These are phyloP conservation scores for Zootoca vivipara DNA, from an alignment of 2,113 vertebrate species.

Conservation along the genomic window DNA sequence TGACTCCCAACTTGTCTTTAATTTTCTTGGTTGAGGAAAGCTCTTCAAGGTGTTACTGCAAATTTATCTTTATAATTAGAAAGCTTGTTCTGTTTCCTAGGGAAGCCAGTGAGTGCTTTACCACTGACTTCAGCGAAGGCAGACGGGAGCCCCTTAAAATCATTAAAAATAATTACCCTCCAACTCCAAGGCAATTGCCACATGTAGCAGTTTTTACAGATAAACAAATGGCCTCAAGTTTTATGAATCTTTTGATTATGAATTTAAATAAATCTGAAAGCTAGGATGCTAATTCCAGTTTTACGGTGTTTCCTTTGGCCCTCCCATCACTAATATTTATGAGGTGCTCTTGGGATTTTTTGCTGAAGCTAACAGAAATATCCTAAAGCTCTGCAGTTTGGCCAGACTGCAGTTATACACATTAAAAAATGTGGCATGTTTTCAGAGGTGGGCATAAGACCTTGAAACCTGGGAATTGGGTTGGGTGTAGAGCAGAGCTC, in stretches of 20 bases:
- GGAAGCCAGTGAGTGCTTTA: conserved; percentile 22
- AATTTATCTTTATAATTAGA: conserved; percentile 42
- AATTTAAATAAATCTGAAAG: conserved; percentile 53
- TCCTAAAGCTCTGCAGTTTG: conserved; percentile 39
- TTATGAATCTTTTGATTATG: conserved; percentile 47
- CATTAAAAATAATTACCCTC: conserved; percentile 49
- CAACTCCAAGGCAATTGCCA: conserved; percentile 2
- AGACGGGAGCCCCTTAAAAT: conserved; percentile 23
- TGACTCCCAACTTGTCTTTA: neutral
- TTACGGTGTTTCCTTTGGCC: conserved; percentile 29
- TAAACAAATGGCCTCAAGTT: conserved; percentile 27
- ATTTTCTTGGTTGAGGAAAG: conserved; percentile 34
- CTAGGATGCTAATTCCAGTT: conserved; percentile 37
- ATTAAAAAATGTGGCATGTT: conserved; percentile 33
- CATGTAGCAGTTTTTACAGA: conserved; percentile 19
- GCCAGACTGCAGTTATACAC: conserved; percentile 28
- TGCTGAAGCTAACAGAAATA: conserved; percentile 61
- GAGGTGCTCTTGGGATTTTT: conserved; percentile 36
- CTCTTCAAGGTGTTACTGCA: conserved; percentile 38
- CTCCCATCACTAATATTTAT: conserved; percentile 56
- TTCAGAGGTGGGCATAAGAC: neutral
- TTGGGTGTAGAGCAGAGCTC: neutral
- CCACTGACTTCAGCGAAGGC: conserved; percentile 13
- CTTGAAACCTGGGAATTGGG: neutral
- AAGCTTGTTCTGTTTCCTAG: conserved; percentile 6